phyloP scores from a whole-genome alignment of 2,113 vertebrate species.

The Psilopogon haemacephalus region DNA sequence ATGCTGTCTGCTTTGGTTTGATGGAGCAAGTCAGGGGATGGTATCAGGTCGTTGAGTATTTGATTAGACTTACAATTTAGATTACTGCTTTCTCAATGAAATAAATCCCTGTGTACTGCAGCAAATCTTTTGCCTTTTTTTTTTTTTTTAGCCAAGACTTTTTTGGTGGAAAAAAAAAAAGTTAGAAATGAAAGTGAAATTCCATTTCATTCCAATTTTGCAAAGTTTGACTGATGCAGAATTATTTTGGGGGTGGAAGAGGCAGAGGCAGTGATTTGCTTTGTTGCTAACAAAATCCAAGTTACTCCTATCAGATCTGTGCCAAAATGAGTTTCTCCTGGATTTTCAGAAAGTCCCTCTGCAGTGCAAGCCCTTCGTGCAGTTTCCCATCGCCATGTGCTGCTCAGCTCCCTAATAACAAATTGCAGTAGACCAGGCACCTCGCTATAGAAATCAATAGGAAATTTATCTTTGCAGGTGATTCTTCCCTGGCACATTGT shows the following conservation, averaged over 20 bases:
- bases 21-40: neutral
- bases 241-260: neutral
- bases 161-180: neutral
- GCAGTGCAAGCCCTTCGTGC: neutral
- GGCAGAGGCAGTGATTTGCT: neutral
- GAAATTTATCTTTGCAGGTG: too few relatives aligned
- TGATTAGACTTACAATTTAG: neutral
- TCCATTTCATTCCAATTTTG: neutral
- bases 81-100: neutral
- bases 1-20: rapidly evolving
- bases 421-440: too few relatives aligned
- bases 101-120: neutral
- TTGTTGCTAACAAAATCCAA: neutral
- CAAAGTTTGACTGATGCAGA: neutral
- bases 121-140: neutral
- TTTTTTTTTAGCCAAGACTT: neutral
- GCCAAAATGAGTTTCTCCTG: neutral
- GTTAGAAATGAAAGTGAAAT: neutral
- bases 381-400: neutral
- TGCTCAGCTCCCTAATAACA: neutral
- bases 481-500: too few relatives aligned
- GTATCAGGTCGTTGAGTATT: neutral
- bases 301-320: neutral
- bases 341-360: neutral
- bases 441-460: too few relatives aligned